These are phyloP conservation scores for Sapayoa aenigma DNA, from an alignment of 2,113 vertebrate genomes.

Conservation along the genomic window DNA sequence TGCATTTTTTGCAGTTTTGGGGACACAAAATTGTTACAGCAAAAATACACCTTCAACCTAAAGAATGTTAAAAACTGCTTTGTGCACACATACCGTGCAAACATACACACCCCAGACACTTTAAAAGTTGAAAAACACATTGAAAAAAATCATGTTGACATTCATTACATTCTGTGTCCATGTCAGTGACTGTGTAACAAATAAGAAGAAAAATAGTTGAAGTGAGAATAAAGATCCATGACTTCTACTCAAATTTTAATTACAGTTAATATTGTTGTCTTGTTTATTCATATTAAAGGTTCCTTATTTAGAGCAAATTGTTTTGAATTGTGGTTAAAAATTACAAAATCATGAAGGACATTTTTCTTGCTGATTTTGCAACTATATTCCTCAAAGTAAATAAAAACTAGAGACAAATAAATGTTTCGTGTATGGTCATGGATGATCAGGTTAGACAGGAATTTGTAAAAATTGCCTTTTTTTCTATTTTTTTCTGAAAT, in stretches of 20 bases:
- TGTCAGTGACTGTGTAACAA: background rate
- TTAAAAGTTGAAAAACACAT: background rate
- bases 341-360: background rate
- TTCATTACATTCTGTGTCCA: background rate
- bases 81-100: background rate
- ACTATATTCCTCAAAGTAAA: background rate
- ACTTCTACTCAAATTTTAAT: background rate
- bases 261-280: background rate
- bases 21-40: background rate
- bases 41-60: background rate
- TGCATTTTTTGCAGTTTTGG: background rate
- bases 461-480: background rate
- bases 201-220: background rate
- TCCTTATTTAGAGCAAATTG: background rate
- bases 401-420: background rate
- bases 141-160: background rate
- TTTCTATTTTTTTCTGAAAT: background rate
- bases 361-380: background rate
- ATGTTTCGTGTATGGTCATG: accelerated
- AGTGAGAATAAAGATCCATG: background rate
- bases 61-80: background rate
- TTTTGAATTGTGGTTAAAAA: background rate
- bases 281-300: background rate
- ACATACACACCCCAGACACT: accelerated
- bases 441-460: background rate